phyloP scores from a whole-genome alignment of 1,140 invertebrate species.

The Drosophila santomea region DNA sequence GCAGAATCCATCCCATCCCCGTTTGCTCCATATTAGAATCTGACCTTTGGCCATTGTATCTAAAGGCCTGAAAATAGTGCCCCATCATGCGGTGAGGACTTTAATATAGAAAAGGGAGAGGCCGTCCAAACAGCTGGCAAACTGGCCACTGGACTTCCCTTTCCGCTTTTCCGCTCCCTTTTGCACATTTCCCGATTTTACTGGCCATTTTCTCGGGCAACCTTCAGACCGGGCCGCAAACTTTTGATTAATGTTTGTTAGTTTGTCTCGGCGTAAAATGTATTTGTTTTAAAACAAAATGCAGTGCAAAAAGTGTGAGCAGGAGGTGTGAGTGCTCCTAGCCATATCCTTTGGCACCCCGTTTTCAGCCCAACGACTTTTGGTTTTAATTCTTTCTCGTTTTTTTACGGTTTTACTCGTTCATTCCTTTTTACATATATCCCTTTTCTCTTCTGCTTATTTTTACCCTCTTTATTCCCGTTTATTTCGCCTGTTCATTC shows the following conservation, averaged over 20 bases:
- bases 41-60: slow-evolving; percentile 61
- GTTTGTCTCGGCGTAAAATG: slow-evolving; percentile 70
- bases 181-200: slow-evolving; percentile 28
- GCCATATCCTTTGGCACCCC: slow-evolving; percentile 6
- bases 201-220: slow-evolving; percentile 51
- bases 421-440: slow-evolving; percentile 6
- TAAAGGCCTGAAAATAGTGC: slow-evolving; percentile 53
- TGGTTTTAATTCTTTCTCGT: slow-evolving; percentile 41
- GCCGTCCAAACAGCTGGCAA: slow-evolving; percentile 39
- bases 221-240: slow-evolving; percentile 63
- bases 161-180: background rate
- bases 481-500: slow-evolving; percentile 65
- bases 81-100: slow-evolving; percentile 44
- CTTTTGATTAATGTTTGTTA: slow-evolving; percentile 81
- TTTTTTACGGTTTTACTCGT: slow-evolving; percentile 31
- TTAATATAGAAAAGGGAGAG: slow-evolving; percentile 53
- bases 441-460: slow-evolving; percentile 26
- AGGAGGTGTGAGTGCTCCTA: slow-evolving; percentile 26
- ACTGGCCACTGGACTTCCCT: slow-evolving; percentile 33
- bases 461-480: slow-evolving; percentile 19
- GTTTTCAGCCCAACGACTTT: slow-evolving; percentile 32
- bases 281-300: slow-evolving; percentile 79
- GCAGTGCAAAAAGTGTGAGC: slow-evolving; percentile 52
- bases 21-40: slow-evolving; percentile 43
- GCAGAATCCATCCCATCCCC: slow-evolving; percentile 15